A percentile compares a stretch with the other conserved stretches of the same genome.
Evolutionary conservation across 2,888 invertebrate species (phyloP).

Genomic region (Eupithecia exiguata): DNA sequence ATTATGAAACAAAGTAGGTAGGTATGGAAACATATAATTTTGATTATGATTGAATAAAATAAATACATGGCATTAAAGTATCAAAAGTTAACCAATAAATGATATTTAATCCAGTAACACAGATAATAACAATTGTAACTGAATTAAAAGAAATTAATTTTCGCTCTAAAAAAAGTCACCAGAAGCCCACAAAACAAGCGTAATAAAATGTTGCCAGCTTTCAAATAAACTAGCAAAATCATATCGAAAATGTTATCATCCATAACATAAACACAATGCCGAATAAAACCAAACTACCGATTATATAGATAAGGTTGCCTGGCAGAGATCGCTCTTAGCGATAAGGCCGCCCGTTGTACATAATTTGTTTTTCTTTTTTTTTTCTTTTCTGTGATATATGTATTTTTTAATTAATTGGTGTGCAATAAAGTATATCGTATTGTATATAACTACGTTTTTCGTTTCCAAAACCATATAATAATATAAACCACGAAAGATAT

Average conservation of each 20-base stretch:
- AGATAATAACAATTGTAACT: too few species aligned
- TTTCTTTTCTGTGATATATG: too few species aligned
- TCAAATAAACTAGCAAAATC: constrained; percentile 30
- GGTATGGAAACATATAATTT: background rate
- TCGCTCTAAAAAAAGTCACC: constrained; percentile 1
- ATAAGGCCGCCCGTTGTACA: too few species aligned
- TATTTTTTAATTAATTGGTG: too few species aligned
- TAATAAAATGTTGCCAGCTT: constrained; percentile 28
- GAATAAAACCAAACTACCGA: constrained; percentile 19
- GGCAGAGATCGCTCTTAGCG: too few species aligned
- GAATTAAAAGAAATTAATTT: too few species aligned
- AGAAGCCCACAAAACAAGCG: constrained; percentile 15
- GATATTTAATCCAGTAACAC: too few species aligned
- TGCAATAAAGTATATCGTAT: too few species aligned
- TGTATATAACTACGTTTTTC: too few species aligned
- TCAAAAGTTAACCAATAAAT: background rate
- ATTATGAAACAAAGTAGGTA: background rate
- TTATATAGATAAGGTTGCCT: too few species aligned
- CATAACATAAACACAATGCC: constrained; percentile 21
- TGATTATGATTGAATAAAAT: background rate
- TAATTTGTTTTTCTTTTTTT: too few species aligned
- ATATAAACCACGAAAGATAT: constrained; percentile 32
- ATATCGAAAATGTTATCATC: constrained; percentile 26
- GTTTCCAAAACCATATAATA: constrained; percentile 31
- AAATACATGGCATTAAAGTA: background rate